Percentiles rank a stretch among this genome's conserved stretches.
Evolutionary conservation across 2,113 vertebrate species (phyloP).

Genomic region (Eulacestoma nigropectus): DNA sequence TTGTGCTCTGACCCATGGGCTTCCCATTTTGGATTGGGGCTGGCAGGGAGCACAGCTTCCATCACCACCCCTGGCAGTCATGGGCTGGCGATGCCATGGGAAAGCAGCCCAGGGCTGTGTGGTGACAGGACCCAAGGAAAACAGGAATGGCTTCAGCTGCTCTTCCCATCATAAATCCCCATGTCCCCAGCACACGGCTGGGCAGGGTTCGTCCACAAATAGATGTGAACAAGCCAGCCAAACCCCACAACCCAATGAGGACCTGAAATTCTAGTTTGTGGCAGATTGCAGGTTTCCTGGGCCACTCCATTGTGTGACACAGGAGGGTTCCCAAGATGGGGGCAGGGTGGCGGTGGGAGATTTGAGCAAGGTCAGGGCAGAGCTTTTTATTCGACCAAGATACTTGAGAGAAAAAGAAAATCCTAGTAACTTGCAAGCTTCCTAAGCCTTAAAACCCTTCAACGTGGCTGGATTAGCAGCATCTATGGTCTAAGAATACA

Average conservation of each 20-base stretch:
- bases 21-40: rapidly evolving
- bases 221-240: not conserved
- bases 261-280: not conserved
- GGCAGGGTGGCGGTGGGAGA: rapidly evolving
- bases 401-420: not conserved
- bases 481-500: not conserved
- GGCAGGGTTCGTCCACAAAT: not conserved
- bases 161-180: not conserved
- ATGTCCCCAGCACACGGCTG: not conserved
- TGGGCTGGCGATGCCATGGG: not conserved
- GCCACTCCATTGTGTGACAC: not conserved
- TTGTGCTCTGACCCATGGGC: not conserved
- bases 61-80: rapidly evolving
- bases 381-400: not conserved
- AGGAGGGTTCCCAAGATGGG: not conserved
- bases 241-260: not conserved
- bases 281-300: not conserved
- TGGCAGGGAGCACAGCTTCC: not conserved
- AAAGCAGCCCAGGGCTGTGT: not conserved
- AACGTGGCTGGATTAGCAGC: not conserved
- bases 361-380: not conserved
- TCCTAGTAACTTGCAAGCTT: not conserved
- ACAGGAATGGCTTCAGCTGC: not conserved
- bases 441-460: not conserved
- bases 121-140: not conserved